Evolutionary conservation across 2,113 vertebrate species (phyloP).

Genomic region (Hystrix cristata): DNA sequence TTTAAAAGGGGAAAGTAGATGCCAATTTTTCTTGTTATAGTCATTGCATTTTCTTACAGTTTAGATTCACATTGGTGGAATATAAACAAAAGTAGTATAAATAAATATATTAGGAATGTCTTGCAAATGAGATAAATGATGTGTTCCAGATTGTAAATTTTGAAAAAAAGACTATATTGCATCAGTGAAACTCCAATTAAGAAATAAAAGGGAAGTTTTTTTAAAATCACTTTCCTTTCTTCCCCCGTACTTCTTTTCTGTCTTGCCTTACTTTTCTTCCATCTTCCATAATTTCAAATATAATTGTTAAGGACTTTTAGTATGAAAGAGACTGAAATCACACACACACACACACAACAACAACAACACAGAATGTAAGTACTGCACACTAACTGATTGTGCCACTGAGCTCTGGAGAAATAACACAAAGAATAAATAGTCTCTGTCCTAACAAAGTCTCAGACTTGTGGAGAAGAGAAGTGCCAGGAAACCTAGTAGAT

Average conservation of each 20-base stretch:
- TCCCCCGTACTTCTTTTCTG: background rate
- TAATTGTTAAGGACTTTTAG: background rate
- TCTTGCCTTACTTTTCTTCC: background rate
- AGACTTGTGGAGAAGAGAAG: background rate
- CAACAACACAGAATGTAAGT: background rate
- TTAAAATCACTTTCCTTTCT: background rate
- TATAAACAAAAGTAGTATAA: constrained; percentile 70
- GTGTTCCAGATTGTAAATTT: constrained; percentile 68
- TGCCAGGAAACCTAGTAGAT: background rate
- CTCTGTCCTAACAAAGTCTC: background rate
- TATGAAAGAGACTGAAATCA: background rate
- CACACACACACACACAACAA: background rate
- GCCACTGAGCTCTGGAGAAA: too few relatives aligned
- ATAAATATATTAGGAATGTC: constrained; percentile 73
- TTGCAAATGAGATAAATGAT: constrained; percentile 56
- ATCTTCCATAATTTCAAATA: background rate
- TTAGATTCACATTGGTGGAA: constrained; percentile 69
- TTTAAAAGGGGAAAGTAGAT: constrained; percentile 25
- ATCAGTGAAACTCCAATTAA: constrained; percentile 35
- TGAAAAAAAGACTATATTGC: background rate
- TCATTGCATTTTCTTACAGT: constrained; percentile 47
- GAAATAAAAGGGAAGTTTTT: background rate
- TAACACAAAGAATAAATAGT: background rate
- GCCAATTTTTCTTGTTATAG: constrained; percentile 53
- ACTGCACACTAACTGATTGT: too few relatives aligned